A percentile compares a stretch with the other conserved stretches of the same genome.
Conservation (phyloP, 1,140 invertebrate genomes). For the Macrobrachium nipponense region DNA sequence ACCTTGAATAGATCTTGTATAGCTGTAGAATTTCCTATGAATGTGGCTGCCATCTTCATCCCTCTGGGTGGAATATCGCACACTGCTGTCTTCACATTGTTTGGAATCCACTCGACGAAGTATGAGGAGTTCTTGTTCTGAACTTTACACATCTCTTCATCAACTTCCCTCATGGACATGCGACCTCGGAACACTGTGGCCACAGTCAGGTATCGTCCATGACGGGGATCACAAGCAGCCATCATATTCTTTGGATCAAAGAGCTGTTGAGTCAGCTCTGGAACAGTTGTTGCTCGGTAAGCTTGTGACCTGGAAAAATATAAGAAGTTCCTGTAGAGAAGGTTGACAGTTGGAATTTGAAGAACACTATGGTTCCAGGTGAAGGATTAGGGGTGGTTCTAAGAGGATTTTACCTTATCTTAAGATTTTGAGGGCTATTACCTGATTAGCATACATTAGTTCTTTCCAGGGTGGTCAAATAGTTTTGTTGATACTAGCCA, state of each 20-base stretch:
- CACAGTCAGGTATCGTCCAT: slow-evolving; percentile 40
- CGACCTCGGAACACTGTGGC: slow-evolving; percentile 43
- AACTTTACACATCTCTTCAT: slow-evolving; percentile 38
- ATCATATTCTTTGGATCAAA: slow-evolving; percentile 43
- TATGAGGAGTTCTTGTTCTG: slow-evolving; percentile 46
- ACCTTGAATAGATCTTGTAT: slow-evolving; percentile 47
- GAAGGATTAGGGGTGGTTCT: too few species aligned
- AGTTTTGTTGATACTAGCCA: too few species aligned
- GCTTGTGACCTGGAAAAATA: slow-evolving; percentile 9
- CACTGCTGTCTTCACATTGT: slow-evolving; percentile 43
- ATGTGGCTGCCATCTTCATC: slow-evolving; percentile 43
- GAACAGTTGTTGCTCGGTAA: slow-evolving; percentile 20
- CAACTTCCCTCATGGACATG: slow-evolving; percentile 48
- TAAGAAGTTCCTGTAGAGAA: too few species aligned
- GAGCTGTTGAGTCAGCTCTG: slow-evolving; percentile 33
- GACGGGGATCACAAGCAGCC: slow-evolving; percentile 36
- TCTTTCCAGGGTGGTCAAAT: too few species aligned
- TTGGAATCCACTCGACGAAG: slow-evolving; percentile 52
- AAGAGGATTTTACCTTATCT: too few species aligned
- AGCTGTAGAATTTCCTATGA: slow-evolving; percentile 42
- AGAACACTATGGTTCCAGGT: too few species aligned
- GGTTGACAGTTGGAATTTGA: too few species aligned
- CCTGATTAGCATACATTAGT: too few species aligned
- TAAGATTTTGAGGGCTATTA: too few species aligned
- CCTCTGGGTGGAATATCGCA: slow-evolving; percentile 45